phyloP scores from a whole-genome alignment of 2,888 invertebrate genomes.

The Leptinotarsa tumamoca region DNA sequence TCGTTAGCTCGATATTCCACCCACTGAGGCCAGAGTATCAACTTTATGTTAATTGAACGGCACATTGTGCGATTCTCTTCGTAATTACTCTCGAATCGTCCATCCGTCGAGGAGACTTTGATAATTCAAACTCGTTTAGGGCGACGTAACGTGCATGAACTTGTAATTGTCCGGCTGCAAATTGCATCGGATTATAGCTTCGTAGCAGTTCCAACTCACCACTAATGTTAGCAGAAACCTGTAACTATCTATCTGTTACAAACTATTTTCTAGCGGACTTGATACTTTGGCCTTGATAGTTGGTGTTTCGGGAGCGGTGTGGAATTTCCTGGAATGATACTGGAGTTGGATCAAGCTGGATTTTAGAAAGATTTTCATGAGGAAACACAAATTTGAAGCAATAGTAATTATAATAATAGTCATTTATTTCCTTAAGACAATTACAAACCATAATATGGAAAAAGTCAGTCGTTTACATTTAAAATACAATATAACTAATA shows the following conservation, averaged over 20 bases:
- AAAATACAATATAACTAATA: no score
- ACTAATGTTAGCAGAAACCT: constrained; percentile 1
- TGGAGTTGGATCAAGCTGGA: no score
- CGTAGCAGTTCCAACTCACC: constrained; percentile 14
- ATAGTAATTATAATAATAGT: no score
- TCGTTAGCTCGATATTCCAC: constrained; percentile 3
- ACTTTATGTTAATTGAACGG: constrained; percentile 17
- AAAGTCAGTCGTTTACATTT: no score
- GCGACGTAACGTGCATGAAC: constrained; percentile 25
- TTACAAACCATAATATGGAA: no score
- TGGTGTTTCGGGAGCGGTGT: no score
- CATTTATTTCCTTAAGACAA: no score
- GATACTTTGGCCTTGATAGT: not conserved
- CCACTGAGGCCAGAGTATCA: constrained; percentile 3
- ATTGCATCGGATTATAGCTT: constrained; percentile 24
- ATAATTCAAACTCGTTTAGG: constrained; percentile 22
- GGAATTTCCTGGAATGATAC: no score
- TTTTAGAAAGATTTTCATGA: no score
- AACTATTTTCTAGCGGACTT: constrained; percentile 6
- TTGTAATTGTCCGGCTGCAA: constrained; percentile 21
- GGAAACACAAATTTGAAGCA: no score
- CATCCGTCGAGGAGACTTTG: constrained; percentile 7
- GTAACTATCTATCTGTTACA: constrained; percentile 20
- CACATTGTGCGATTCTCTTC: not conserved
- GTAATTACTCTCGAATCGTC: constrained; percentile 21